A percentile compares a stretch with the other conserved stretches of the same genome.
phyloP scores from a whole-genome alignment of 2,888 invertebrate species.

The Leptinotarsa tumamoca region DNA sequence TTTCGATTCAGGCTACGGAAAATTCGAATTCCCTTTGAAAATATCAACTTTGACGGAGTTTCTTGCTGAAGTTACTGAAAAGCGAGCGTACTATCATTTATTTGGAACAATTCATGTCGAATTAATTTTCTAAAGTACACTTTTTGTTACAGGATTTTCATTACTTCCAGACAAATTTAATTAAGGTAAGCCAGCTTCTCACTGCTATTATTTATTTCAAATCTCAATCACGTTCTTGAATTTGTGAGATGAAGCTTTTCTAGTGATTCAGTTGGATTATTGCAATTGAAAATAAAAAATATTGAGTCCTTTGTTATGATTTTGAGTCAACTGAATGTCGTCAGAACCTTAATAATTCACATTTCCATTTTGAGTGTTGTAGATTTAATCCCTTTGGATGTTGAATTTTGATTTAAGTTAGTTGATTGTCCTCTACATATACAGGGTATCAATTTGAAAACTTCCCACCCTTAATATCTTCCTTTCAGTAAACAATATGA shows the following conservation, averaged over 20 bases:
- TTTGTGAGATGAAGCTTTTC: neutral
- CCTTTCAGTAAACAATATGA: no score
- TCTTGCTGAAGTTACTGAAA: neutral
- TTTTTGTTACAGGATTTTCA: slow-evolving; percentile 9
- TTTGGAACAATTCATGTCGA: neutral
- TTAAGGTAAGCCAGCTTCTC: slow-evolving; percentile 8
- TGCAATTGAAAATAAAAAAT: no score
- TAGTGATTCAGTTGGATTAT: neutral
- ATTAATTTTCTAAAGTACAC: slow-evolving; percentile 19
- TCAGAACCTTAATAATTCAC: no score
- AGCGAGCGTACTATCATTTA: neutral
- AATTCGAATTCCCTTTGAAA: slow-evolving; percentile 17
- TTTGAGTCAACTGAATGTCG: no score
- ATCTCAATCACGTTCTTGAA: neutral
- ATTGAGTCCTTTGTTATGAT: no score
- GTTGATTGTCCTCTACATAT: no score
- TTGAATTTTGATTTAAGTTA: no score
- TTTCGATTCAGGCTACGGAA: slow-evolving; percentile 27
- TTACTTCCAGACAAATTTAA: slow-evolving; percentile 1
- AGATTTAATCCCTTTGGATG: no score
- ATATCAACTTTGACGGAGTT: slow-evolving; percentile 15
- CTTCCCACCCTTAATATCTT: no score
- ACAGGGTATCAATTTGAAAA: no score
- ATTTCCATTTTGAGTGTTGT: no score
- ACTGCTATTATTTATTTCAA: neutral